Conservation (phyloP, 1,140 invertebrate genomes). For the Conus betulinus region DNA sequence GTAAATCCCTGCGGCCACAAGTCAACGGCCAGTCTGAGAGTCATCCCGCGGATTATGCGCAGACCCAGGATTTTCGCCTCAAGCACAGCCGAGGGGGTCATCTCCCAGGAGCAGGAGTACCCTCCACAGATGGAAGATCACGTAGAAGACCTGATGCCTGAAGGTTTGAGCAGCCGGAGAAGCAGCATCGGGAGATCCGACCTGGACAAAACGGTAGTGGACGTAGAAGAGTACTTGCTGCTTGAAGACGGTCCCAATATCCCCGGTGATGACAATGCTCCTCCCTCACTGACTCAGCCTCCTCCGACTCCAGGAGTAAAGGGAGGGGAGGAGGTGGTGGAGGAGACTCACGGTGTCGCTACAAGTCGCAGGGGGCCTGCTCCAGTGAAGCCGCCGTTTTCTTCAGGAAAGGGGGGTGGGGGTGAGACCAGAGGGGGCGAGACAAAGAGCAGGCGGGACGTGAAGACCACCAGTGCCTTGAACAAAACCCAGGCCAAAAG, state of each 20-base stretch:
- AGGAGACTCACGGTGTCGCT: background rate
- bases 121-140: background rate
- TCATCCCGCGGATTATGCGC: no score
- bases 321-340: background rate
- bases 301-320: background rate
- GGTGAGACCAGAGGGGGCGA: background rate
- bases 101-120: background rate
- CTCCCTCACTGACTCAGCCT: background rate
- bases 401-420: background rate
- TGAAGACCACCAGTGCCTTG: background rate
- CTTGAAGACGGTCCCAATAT: background rate
- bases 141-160: background rate
- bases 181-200: background rate
- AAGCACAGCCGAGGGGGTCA: background rate
- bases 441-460: background rate
- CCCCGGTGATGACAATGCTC: background rate
- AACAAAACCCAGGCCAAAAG: background rate
- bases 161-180: background rate
- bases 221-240: constrained; percentile 18
- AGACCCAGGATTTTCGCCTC: no score
- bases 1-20: no score
- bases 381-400: background rate
- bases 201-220: constrained; percentile 28
- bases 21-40: background rate
- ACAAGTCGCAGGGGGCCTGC: background rate